A percentile compares a stretch with the other conserved stretches of the same genome.
phyloP scores from a whole-genome alignment of 2,888 invertebrate species.

The Latrodectus hesperus region DNA sequence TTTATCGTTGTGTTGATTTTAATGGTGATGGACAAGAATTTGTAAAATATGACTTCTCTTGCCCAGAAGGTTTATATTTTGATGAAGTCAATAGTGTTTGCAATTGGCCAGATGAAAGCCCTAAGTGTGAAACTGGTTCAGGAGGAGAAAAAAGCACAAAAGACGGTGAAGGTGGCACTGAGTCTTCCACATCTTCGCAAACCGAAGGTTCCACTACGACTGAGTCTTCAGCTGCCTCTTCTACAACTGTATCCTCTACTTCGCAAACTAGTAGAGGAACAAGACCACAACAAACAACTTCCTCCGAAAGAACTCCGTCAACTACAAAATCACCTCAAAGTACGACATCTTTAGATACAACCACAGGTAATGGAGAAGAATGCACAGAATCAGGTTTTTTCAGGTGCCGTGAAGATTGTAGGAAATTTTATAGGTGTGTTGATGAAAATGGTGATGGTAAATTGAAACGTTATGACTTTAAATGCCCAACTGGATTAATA shows the following conservation, averaged over 20 bases:
- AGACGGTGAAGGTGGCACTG: constrained; percentile 5
- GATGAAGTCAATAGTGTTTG: constrained; percentile 71
- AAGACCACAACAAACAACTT: background rate
- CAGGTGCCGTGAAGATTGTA: constrained; percentile 69
- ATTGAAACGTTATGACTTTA: constrained; percentile 82
- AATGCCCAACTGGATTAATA: constrained; percentile 85
- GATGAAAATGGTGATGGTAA: constrained; percentile 84
- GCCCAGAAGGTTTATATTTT: constrained; percentile 70
- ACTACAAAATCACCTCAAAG: background rate
- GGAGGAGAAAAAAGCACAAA: constrained; percentile 4
- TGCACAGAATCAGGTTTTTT: constrained; percentile 70
- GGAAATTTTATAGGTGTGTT: constrained; percentile 85
- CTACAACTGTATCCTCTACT: constrained; percentile 5
- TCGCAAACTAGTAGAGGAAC: constrained; percentile 2
- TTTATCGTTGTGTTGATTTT: constrained; percentile 70
- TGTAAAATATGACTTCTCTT: constrained; percentile 69
- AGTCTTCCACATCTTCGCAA: background rate
- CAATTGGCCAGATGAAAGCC: constrained; percentile 70
- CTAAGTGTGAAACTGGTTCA: constrained; percentile 26
- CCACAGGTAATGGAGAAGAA: constrained; percentile 16
- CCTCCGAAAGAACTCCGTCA: background rate
- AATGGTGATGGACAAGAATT: constrained; percentile 61
- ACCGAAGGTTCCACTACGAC: background rate
- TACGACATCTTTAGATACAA: background rate
- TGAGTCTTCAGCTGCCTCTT: constrained; percentile 1